phyloP scores from a whole-genome alignment of 2,113 vertebrate species.

The Xiphophorus hellerii region DNA sequence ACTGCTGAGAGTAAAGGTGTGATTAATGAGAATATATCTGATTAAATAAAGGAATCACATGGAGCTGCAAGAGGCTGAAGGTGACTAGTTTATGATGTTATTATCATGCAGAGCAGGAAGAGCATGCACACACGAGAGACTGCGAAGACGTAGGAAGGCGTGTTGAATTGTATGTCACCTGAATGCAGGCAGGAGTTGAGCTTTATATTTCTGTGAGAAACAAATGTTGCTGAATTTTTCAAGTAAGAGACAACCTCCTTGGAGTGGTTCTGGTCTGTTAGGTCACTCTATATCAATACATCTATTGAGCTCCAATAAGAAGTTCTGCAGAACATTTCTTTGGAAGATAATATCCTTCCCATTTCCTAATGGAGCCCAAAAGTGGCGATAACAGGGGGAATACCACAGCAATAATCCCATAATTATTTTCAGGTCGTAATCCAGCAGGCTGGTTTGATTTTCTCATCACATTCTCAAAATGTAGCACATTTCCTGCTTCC shows the following conservation, averaged over 20 bases:
- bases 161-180: background rate
- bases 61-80: slow-evolving; percentile 3
- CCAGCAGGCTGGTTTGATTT: slow-evolving; percentile 14
- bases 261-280: background rate
- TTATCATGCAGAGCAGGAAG: slow-evolving; percentile 10
- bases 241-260: slow-evolving; percentile 45
- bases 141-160: background rate
- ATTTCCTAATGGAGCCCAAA: no score
- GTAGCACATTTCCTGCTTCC: slow-evolving; percentile 45
- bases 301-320: background rate
- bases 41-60: slow-evolving; percentile 16
- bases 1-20: slow-evolving; percentile 8
- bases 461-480: slow-evolving; percentile 21
- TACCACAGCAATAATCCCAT: background rate
- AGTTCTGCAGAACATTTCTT: background rate
- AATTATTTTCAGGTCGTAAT: slow-evolving; percentile 1
- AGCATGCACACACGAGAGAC: no score
- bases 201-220: background rate
- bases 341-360: background rate
- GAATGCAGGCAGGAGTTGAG: slow-evolving; percentile 2
- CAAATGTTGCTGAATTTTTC: slow-evolving; percentile 17
- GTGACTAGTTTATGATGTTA: slow-evolving; percentile 19
- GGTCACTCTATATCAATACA: background rate
- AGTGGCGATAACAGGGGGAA: background rate
- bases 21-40: slow-evolving; percentile 22